A percentile compares a stretch with the other conserved stretches of the same genome.
These are phyloP conservation scores for Sminthurinus aureus DNA, from an alignment of 2,888 invertebrate species.

Conservation along the genomic window DNA sequence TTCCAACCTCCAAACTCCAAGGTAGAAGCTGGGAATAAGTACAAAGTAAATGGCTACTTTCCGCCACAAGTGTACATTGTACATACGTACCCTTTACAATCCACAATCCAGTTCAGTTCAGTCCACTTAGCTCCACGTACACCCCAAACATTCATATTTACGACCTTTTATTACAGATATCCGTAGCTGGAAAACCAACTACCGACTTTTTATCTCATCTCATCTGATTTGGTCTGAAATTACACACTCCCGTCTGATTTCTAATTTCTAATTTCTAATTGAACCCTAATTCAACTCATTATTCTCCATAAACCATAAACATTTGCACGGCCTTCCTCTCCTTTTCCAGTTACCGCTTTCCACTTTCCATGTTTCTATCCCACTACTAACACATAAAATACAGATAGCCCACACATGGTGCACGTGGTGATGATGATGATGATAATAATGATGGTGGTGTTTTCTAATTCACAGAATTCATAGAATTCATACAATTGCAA, in stretches of 20 bases:
- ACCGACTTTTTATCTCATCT: background rate
- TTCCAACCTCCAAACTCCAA: no score
- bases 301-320: background rate
- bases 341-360: background rate
- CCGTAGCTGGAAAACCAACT: background rate
- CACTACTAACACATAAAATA: no score
- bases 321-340: background rate
- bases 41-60: no score
- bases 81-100: no score
- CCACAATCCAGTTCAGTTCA: no score
- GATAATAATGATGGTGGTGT: no score
- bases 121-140: background rate
- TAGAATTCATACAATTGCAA: no score
- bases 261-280: slow-evolving; percentile 2
- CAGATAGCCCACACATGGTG: no score
- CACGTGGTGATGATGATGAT: no score
- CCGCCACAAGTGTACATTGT: no score
- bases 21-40: no score
- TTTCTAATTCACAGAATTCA: no score
- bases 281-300: slow-evolving; percentile 8
- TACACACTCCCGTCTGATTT: background rate
- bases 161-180: background rate
- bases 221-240: background rate
- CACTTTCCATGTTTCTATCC: background rate
- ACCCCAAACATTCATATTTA: slow-evolving; percentile 1